A percentile compares a stretch with the other conserved stretches of the same genome.
These are phyloP conservation scores for Caenorhabditis remanei DNA, from an alignment of 1,140 invertebrate species.

Conservation along the genomic window DNA sequence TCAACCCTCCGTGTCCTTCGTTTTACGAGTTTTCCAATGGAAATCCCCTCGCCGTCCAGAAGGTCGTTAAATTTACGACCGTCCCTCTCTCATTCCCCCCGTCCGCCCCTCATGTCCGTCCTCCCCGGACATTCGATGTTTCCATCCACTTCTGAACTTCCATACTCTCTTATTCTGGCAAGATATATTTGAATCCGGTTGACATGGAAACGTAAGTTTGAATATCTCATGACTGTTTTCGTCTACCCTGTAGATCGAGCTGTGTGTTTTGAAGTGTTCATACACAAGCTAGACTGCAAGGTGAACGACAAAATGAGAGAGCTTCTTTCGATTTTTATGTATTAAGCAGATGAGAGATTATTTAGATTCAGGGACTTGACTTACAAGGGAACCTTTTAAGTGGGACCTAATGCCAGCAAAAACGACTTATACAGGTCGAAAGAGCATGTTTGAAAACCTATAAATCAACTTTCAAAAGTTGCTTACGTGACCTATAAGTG, in stretches of 20 bases:
- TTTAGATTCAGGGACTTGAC: too few relatives aligned
- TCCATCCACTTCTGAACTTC: neutral
- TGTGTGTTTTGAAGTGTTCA: slow-evolving; percentile 24
- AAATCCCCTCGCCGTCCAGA: slow-evolving; percentile 54
- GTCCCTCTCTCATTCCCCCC: slow-evolving; percentile 13
- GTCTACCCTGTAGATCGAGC: slow-evolving; percentile 54
- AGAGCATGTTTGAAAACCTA: too few relatives aligned
- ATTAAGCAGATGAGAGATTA: neutral
- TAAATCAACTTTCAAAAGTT: too few relatives aligned
- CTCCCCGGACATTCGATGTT: slow-evolving; percentile 45
- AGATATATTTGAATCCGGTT: neutral
- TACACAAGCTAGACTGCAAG: slow-evolving; percentile 47
- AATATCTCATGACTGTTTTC: neutral
- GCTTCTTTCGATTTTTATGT: neutral
- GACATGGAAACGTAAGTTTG: neutral
- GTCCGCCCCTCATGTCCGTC: neutral
- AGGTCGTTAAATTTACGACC: slow-evolving; percentile 55
- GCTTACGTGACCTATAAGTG: too few relatives aligned
- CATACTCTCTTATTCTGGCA: slow-evolving; percentile 9
- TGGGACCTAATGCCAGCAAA: too few relatives aligned
- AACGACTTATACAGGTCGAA: too few relatives aligned
- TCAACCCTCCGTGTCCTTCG: slow-evolving; percentile 51
- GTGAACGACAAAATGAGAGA: neutral
- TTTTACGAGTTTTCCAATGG: slow-evolving; percentile 55
- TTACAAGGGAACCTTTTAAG: too few relatives aligned